Percentiles rank a stretch among this genome's conserved stretches.
Conservation (phyloP, 2,113 vertebrate genomes). For the Lepus europaeus region DNA sequence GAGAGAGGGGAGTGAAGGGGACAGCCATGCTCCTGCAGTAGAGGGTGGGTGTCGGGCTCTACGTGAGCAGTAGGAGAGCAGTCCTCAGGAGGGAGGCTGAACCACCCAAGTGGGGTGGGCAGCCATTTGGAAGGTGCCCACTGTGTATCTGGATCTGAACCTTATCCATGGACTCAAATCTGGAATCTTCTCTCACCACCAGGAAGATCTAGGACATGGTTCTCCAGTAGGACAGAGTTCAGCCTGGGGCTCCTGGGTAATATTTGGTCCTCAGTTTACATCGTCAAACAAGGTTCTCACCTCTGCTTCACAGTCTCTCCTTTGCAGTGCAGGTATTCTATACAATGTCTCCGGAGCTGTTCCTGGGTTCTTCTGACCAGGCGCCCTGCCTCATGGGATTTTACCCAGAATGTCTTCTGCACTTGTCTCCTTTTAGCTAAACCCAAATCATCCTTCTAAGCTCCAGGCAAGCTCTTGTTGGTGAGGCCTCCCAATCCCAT, state of each 20-base stretch:
- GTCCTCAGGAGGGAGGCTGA: neutral
- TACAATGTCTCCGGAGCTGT: neutral
- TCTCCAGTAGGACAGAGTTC: neutral
- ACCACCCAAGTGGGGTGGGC: rapidly evolving
- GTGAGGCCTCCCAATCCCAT: neutral
- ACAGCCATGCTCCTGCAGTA: neutral
- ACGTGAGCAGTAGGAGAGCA: too few relatives aligned
- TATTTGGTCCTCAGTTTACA: neutral
- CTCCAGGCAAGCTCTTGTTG: neutral
- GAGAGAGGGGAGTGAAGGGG: neutral
- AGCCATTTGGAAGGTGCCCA: neutral
- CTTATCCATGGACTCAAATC: neutral
- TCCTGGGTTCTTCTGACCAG: neutral
- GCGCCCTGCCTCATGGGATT: neutral
- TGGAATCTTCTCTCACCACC: neutral
- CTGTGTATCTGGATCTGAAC: neutral
- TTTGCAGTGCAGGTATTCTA: neutral
- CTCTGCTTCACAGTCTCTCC: neutral
- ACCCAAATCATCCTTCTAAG: neutral
- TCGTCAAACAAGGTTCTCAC: neutral
- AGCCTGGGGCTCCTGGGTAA: neutral
- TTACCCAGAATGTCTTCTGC: neutral
- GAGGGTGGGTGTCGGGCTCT: neutral
- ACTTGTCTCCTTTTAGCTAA: neutral
- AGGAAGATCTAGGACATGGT: neutral